Conservation (phyloP, 2,797 vertebrate species). For the Acipenser ruthenus region DNA sequence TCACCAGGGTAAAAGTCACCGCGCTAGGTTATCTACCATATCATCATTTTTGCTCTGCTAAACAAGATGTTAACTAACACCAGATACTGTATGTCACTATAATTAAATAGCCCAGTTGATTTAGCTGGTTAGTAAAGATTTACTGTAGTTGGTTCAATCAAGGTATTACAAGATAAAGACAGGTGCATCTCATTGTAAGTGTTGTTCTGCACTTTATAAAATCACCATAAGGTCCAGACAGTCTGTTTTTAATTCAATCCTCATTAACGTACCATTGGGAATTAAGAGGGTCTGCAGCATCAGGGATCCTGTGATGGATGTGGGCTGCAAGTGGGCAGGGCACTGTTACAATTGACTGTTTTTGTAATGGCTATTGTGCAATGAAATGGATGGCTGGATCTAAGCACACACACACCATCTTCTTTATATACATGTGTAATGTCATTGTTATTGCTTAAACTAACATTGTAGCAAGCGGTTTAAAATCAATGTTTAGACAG, state of each 20-base stretch:
- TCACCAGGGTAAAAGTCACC: too few species aligned
- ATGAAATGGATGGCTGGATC: slow-evolving; percentile 46
- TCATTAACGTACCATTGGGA: slow-evolving; percentile 57
- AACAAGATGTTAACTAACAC: too few species aligned
- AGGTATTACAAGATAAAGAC: slow-evolving; percentile 32
- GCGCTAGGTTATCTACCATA: too few species aligned
- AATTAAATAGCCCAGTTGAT: not conserved
- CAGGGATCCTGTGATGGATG: slow-evolving; percentile 60
- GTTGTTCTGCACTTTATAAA: slow-evolving; percentile 41
- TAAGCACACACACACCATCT: slow-evolving; percentile 19
- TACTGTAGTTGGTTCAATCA: not conserved
- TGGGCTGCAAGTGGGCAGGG: slow-evolving; percentile 64
- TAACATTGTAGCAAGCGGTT: slow-evolving; percentile 2
- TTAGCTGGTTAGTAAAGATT: not conserved
- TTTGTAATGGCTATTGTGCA: slow-evolving; percentile 50
- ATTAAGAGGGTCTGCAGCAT: slow-evolving; percentile 35
- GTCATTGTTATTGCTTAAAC: not conserved
- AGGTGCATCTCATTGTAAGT: slow-evolving; percentile 41
- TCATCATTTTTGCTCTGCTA: too few species aligned
- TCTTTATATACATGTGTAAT: slow-evolving; percentile 3
- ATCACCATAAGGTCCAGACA: slow-evolving; percentile 61
- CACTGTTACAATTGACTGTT: slow-evolving; percentile 53
- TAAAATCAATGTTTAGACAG: not conserved
- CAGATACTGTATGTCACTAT: too few species aligned
- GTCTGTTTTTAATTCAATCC: slow-evolving; percentile 49